Percentiles rank a stretch among this genome's conserved stretches.
phyloP scores from a whole-genome alignment of 1,140 invertebrate genomes.

The Drosophila sucinea region DNA sequence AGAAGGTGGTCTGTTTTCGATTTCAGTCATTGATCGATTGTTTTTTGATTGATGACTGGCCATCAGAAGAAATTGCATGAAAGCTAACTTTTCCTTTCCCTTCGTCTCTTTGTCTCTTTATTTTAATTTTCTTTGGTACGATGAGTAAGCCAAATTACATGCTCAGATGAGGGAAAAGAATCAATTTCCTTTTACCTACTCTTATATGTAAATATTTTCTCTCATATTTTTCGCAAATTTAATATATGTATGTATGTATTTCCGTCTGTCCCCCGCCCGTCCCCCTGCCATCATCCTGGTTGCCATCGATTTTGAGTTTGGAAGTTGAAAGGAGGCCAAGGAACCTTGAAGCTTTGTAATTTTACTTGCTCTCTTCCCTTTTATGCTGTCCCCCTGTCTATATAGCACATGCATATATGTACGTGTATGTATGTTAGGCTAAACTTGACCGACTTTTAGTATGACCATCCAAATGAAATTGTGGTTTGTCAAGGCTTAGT shows the following conservation, averaged over 20 bases:
- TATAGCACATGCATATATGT: neutral
- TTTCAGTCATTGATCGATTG: conserved; percentile 11
- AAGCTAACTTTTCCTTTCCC: neutral
- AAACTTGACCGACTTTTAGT: conserved; percentile 53
- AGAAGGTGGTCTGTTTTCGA: conserved; percentile 1
- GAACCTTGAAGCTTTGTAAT: conserved; percentile 2
- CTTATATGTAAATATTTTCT: neutral
- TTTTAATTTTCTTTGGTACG: neutral
- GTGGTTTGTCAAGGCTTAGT: conserved; percentile 26
- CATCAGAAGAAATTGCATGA: conserved; percentile 8
- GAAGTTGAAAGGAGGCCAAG: conserved; percentile 5
- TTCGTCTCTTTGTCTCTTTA: neutral
- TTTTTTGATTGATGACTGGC: conserved; percentile 7
- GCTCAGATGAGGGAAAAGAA: conserved; percentile 2
- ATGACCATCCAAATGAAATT: conserved; percentile 5
- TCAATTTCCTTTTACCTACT: neutral
- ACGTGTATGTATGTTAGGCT: conserved; percentile 26
- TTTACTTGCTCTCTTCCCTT: neutral
- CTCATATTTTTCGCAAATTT: too few relatives aligned
- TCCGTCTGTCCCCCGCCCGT: neutral
- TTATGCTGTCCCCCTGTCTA: conserved; percentile 25
- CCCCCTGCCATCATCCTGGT: neutral
- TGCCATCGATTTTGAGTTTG: conserved; percentile 6
- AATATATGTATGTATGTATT: conserved; percentile 1
- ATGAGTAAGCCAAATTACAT: neutral